Evolutionary conservation across 2,888 invertebrate genomes (phyloP).

Genomic region (Apamea sordens): DNA sequence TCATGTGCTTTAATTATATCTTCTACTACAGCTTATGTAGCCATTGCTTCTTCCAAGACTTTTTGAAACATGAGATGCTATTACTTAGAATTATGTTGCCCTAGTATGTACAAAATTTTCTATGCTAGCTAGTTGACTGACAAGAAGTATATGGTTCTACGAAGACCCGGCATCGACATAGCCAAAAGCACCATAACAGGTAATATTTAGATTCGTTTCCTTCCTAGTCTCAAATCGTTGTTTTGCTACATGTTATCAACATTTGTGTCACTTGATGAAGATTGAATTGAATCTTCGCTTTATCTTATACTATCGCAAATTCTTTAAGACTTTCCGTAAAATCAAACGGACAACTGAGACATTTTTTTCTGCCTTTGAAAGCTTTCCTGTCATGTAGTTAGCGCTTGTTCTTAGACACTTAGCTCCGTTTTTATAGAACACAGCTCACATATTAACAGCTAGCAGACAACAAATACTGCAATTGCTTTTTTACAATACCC

Average conservation of each 20-base stretch:
- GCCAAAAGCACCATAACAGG: not conserved
- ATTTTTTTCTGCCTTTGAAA: conserved; percentile 13
- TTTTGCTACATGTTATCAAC: not conserved
- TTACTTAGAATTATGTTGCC: no score
- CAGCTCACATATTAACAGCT: conserved; percentile 42
- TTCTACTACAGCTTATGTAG: not conserved
- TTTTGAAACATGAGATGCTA: no score
- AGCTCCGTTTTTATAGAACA: conserved; percentile 33
- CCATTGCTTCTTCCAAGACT: not conserved
- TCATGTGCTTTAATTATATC: not conserved
- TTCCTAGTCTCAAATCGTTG: no score
- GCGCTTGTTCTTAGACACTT: not conserved
- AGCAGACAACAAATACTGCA: conserved; percentile 63
- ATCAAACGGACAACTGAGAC: not conserved
- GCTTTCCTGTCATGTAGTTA: not conserved
- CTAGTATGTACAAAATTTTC: not conserved
- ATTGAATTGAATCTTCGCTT: not conserved
- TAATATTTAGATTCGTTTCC: no score
- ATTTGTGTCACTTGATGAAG: not conserved
- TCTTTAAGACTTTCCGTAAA: not conserved
- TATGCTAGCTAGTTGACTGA: not conserved
- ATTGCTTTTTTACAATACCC: conserved; percentile 74
- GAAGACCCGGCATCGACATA: not conserved
- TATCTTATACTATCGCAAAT: not conserved
- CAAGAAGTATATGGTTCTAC: not conserved